These are phyloP conservation scores for Simalia tracyae DNA, from an alignment of 2,797 vertebrate species.

Conservation along the genomic window DNA sequence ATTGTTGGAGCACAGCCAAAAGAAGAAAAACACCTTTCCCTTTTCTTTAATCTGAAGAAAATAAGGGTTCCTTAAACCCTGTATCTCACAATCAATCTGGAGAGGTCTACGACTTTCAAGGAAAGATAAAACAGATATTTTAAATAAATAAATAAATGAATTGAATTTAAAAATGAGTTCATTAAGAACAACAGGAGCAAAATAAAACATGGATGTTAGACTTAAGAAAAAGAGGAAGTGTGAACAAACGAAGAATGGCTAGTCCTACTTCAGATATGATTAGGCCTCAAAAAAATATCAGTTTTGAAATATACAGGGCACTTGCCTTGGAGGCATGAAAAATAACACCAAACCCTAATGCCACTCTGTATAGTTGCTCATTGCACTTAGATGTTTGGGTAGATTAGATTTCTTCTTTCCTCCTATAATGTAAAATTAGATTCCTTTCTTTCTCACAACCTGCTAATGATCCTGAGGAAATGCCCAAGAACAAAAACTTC, in stretches of 20 bases:
- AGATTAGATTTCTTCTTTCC: background rate
- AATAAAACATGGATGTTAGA: background rate
- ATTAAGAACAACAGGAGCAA: background rate
- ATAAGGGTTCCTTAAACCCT: background rate
- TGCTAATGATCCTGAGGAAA: background rate
- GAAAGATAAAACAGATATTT: background rate
- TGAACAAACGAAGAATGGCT: background rate
- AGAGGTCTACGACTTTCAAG: background rate
- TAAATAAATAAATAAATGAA: background rate
- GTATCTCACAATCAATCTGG: background rate
- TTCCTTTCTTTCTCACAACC: background rate
- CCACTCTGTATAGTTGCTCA: background rate
- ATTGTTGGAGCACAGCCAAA: background rate
- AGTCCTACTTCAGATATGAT: background rate
- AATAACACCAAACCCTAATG: background rate
- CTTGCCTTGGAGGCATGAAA: background rate
- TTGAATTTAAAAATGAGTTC: background rate
- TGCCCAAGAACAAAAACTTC: background rate
- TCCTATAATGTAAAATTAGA: background rate
- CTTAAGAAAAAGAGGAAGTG: background rate
- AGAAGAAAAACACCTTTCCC: background rate
- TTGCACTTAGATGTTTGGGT: background rate
- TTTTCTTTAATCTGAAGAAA: background rate
- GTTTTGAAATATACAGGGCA: background rate
- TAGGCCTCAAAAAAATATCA: background rate